Evolutionary conservation across 92 coral and sea anemone genomes (phyloP), one percentile per base, ranked within the genome.

Genomic region (Palythoa grandiflora): DNA sequence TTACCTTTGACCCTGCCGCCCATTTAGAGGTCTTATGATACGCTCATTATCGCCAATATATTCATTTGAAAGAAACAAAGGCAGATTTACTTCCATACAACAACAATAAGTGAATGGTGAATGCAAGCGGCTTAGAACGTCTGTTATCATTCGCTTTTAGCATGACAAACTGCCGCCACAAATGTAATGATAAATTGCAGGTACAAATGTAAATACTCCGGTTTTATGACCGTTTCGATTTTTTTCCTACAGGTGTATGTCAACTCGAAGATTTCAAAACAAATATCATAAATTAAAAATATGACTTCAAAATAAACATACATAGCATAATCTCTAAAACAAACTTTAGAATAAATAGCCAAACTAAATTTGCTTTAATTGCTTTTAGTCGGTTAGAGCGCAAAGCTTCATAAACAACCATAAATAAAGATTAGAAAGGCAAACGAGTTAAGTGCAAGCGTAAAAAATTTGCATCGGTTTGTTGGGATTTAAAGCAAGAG

Each of bases 271-370:
- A 40, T 44, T 12, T 66, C 47, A 80, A 80, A 37, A 80, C 17
- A 80, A 66, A 38, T 48, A 60, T 38, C 19, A 40, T 68, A 80
- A 63, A 40, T 80, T 13, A 81, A 44, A 81, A 66, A 68, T 66
- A 81, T 66, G 47, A 48, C 60, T 81, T 48, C 66, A 81, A 65
- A 66, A 65, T 81, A 66, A 65, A 65, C 85, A 80, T 65, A 47
- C 86, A 81, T 66, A 81, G 66, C 57, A 71, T 81, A 65, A 66
- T 81, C 75, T 66, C 61, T 66, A 40, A 61, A 66, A 36, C 86
- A 66, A 81, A 81, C 76, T 21, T n/a, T 28, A 7, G 14, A 68
- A 68, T 55, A 66, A 66, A 65, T 37, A 11, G 75, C 38, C 38
- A 52, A 5, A 53, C 0, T 13, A 52, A 15, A 59, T 11, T 50